phyloP scores from a whole-genome alignment of 2,113 vertebrate genomes.

The Zootoca vivipara region DNA sequence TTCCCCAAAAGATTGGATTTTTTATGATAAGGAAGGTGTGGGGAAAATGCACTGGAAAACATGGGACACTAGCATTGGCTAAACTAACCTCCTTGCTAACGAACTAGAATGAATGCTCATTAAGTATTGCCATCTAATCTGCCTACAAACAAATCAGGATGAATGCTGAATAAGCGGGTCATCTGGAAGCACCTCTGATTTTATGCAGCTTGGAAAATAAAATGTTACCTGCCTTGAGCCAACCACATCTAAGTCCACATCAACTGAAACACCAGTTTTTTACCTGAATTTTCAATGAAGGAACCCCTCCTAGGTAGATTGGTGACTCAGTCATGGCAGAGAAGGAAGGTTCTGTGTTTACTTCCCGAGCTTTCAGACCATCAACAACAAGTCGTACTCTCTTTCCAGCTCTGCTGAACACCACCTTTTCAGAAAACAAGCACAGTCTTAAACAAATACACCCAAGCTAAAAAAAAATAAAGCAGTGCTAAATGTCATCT shows the following conservation, averaged over 20 bases:
- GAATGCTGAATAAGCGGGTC: neutral
- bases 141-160: no score
- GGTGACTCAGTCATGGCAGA: slow-evolving; percentile 72
- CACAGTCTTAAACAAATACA: neutral
- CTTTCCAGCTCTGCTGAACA: slow-evolving; percentile 80
- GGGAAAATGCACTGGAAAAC: no score
- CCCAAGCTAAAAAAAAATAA: neutral
- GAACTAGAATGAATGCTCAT: no score
- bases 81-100: no score
- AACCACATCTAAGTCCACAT: neutral
- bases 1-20: no score
- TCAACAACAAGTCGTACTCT: slow-evolving; percentile 83
- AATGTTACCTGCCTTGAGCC: neutral
- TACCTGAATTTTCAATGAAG: slow-evolving; percentile 73
- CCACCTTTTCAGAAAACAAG: slow-evolving; percentile 76
- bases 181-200: neutral
- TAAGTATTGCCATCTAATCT: no score
- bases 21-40: no score
- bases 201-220: neutral
- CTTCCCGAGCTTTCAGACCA: slow-evolving; percentile 83
- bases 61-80: no score
- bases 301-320: slow-evolving; percentile 82
- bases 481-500: neutral
- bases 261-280: neutral
- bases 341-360: slow-evolving; percentile 68